These are phyloP conservation scores for Drosophila gunungcola DNA, from an alignment of 1,140 invertebrate genomes.

Conservation along the genomic window DNA sequence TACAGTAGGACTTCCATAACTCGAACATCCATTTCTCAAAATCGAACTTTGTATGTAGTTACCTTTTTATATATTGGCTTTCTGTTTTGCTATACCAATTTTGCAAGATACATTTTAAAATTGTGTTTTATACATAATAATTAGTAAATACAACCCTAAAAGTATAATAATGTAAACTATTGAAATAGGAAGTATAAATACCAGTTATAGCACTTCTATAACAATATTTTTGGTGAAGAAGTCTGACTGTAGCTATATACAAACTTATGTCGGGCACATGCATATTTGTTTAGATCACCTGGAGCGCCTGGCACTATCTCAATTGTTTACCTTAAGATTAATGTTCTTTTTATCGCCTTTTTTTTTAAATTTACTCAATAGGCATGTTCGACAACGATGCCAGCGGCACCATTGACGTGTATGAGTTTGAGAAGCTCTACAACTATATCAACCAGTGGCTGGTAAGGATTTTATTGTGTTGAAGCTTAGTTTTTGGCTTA, in stretches of 20 bases:
- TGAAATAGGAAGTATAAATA: too few relatives aligned
- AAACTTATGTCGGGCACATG: constrained; percentile 1
- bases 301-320: constrained; percentile 17
- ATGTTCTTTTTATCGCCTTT: constrained; percentile 17
- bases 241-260: neutral
- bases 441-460: constrained; percentile 96
- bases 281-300: constrained; percentile 36
- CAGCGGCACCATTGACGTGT: constrained; percentile 93
- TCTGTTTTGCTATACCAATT: too few relatives aligned
- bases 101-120: too few relatives aligned
- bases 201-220: too few relatives aligned
- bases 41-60: neutral
- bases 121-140: too few relatives aligned
- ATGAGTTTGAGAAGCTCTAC: constrained; percentile 94
- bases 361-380: constrained; percentile 67
- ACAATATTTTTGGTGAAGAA: too few relatives aligned
- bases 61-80: neutral
- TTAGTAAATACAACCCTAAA: too few relatives aligned
- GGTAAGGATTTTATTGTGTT: neutral
- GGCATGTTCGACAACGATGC: constrained; percentile 95
- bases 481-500: neutral
- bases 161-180: too few relatives aligned
- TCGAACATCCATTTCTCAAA: neutral
- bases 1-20: constrained; percentile 9
- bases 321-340: constrained; percentile 47